phyloP scores from a whole-genome alignment of 1,140 invertebrate genomes.

The Agrypnia vestita region DNA sequence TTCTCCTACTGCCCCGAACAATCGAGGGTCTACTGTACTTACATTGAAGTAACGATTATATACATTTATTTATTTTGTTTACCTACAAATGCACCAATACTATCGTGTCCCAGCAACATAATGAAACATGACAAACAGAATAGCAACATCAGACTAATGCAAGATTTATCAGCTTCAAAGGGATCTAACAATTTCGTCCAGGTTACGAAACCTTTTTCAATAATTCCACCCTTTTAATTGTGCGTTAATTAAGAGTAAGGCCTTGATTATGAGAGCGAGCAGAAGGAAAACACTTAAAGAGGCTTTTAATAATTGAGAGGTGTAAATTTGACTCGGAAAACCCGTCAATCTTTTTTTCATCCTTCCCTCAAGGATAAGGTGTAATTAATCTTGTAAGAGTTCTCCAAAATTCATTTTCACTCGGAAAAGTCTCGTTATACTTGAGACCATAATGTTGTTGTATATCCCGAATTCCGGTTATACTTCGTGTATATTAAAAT shows the following conservation, averaged over 20 bases:
- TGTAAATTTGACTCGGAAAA: constrained; percentile 10
- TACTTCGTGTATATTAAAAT: too few species aligned
- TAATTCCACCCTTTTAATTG: constrained; percentile 34
- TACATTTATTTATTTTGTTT: too few species aligned
- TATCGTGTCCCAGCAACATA: too few species aligned
- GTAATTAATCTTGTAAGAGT: constrained; percentile 5
- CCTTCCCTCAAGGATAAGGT: neutral
- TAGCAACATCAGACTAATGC: constrained; percentile 15
- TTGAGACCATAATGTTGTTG: neutral
- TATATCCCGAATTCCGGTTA: neutral
- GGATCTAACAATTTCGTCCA: neutral
- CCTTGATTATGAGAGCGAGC: constrained; percentile 12
- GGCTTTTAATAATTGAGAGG: constrained; percentile 27
- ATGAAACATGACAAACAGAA: neutral
- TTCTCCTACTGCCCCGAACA: too few species aligned
- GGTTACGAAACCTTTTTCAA: constrained; percentile 17
- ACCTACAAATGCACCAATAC: too few species aligned
- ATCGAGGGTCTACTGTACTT: too few species aligned
- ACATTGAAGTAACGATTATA: too few species aligned
- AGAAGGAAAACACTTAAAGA: constrained; percentile 12
- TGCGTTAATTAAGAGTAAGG: constrained; percentile 23
- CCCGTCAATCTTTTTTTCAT: constrained; percentile 27
- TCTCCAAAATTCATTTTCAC: neutral
- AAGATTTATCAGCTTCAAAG: constrained; percentile 28
- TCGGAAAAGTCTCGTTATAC: neutral